phyloP scores from a whole-genome alignment of 2,113 vertebrate genomes.

The Platanista minor region DNA sequence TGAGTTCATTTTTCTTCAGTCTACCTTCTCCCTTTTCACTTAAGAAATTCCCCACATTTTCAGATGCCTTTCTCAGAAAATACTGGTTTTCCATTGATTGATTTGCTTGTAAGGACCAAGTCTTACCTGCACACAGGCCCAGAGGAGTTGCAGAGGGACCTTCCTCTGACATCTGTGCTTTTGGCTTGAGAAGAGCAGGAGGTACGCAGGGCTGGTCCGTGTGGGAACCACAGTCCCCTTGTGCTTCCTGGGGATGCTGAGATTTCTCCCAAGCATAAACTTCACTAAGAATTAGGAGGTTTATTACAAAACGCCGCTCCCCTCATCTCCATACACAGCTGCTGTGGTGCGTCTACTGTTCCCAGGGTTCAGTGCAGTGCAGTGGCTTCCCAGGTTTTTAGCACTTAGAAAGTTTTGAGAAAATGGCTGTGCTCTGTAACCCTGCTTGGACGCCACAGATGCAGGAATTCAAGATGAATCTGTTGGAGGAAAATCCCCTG shows the following conservation, averaged over 20 bases:
- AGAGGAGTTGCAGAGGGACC: background rate
- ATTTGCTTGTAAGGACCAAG: background rate
- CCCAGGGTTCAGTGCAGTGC: background rate
- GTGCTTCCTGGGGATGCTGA: background rate
- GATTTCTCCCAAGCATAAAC: background rate
- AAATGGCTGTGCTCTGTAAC: background rate
- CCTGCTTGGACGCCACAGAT: background rate
- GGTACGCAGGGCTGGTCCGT: fast-evolving
- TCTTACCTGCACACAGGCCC: background rate
- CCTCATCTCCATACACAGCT: too few relatives aligned
- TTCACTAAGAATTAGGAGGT: background rate
- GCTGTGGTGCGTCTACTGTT: background rate
- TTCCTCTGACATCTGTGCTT: background rate
- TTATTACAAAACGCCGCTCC: background rate
- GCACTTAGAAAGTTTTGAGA: background rate
- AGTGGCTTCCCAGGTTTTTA: background rate
- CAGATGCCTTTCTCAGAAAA: background rate
- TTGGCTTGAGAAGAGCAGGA: background rate
- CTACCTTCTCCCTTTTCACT: background rate
- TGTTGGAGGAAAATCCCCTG: background rate
- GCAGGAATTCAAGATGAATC: background rate
- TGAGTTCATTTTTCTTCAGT: background rate
- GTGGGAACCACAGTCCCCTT: background rate
- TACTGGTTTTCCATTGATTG: background rate
- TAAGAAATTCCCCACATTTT: background rate